Evolutionary conservation across 2,113 vertebrate genomes (phyloP).

Genomic region (Pterocles burchelli): DNA sequence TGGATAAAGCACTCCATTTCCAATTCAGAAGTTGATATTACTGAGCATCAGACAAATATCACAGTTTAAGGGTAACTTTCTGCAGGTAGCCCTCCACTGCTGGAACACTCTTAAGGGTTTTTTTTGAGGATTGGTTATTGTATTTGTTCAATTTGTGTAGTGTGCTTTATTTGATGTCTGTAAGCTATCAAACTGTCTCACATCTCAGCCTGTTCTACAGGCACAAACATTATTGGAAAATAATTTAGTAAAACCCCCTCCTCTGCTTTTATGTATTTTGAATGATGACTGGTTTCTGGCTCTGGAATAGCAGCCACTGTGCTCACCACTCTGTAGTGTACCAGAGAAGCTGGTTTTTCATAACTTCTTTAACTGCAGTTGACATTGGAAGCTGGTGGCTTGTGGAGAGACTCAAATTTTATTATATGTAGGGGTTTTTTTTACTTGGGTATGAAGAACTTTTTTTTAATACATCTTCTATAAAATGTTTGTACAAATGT

Average conservation of each 20-base stretch:
- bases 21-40: neutral
- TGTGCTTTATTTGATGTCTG: neutral
- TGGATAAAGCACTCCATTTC: neutral
- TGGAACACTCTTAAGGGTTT: neutral
- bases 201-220: neutral
- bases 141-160: neutral
- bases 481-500: neutral
- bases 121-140: neutral
- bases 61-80: neutral
- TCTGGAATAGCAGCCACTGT: neutral
- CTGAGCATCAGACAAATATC: neutral
- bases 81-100: neutral
- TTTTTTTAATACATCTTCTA: neutral
- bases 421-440: neutral
- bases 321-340: neutral
- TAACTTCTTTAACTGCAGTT: neutral
- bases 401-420: neutral
- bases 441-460: neutral
- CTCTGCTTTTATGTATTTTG: neutral
- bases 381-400: neutral
- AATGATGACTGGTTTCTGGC: neutral
- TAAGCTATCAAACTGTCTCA: neutral
- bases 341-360: neutral
- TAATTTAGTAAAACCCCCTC: neutral
- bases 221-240: neutral